A percentile compares a stretch with the other conserved stretches of the same genome.
Evolutionary conservation across 1,140 invertebrate genomes (phyloP).

Genomic region (Listronotus bonariensis): DNA sequence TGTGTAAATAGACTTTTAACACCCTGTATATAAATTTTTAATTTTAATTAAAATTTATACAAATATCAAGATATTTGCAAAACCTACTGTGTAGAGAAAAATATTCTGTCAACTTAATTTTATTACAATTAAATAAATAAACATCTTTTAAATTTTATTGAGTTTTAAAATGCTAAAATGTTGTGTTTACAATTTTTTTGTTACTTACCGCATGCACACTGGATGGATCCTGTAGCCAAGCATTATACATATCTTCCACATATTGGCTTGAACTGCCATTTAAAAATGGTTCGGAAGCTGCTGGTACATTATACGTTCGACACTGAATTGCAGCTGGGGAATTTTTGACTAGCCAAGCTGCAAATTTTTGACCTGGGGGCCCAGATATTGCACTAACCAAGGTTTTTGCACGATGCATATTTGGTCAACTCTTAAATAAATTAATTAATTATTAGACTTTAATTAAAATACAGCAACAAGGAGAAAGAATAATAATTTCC

Average conservation of each 20-base stretch:
- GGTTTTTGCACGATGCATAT: conserved; percentile 41
- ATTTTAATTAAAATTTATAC: too few species aligned
- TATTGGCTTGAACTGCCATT: conserved; percentile 94
- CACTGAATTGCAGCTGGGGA: conserved; percentile 25
- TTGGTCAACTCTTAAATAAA: conserved; percentile 21
- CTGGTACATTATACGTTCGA: conserved; percentile 40
- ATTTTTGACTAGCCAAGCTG: conserved; percentile 42
- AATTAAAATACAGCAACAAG: not conserved
- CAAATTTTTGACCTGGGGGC: conserved; percentile 41
- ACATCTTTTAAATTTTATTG: too few species aligned
- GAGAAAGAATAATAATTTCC: conserved; percentile 4
- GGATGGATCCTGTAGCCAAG: conserved; percentile 92
- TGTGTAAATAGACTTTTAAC: too few species aligned
- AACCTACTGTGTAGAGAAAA: too few species aligned
- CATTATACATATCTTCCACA: conserved; percentile 98
- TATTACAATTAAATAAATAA: too few species aligned
- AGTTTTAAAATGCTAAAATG: too few species aligned
- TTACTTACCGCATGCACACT: conserved; percentile 92
- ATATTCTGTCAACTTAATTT: too few species aligned
- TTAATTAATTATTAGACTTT: conserved; percentile 3
- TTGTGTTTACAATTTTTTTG: too few species aligned
- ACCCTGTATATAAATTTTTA: too few species aligned
- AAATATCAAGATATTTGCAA: too few species aligned
- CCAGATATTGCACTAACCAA: conserved; percentile 28
- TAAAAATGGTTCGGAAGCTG: conserved; percentile 76